These are phyloP conservation scores for Torymus tubicola DNA, from an alignment of 2,888 invertebrate species.

Conservation along the genomic window DNA sequence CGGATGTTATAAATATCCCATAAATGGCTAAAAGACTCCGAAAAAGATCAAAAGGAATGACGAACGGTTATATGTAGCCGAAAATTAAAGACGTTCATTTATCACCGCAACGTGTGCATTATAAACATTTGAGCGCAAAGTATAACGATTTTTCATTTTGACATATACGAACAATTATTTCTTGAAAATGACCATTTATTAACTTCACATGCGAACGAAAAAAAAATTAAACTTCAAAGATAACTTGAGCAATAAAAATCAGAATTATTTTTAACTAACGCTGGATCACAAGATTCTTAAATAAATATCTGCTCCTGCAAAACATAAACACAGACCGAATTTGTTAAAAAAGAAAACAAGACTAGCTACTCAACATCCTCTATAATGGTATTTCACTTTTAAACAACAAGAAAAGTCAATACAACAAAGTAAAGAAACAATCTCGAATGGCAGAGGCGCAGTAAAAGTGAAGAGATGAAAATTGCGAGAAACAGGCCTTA, in stretches of 20 bases:
- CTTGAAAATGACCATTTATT: neutral
- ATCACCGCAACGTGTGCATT: neutral
- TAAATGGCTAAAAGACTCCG: too few relatives aligned
- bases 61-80: neutral
- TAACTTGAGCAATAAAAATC: too few relatives aligned
- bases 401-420: neutral
- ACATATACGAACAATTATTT: conserved; percentile 9
- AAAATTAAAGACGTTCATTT: conserved; percentile 27
- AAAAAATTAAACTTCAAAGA: too few relatives aligned
- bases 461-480: conserved; percentile 32
- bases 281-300: too few relatives aligned
- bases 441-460: neutral
- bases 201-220: neutral
- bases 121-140: neutral
- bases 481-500: conserved; percentile 28
- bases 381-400: neutral
- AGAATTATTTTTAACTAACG: too few relatives aligned
- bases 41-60: too few relatives aligned
- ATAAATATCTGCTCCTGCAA: too few relatives aligned
- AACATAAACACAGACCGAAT: too few relatives aligned
- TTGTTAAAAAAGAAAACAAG: too few relatives aligned
- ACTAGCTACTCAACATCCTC: too few relatives aligned
- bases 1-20: too few relatives aligned
- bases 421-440: conserved; percentile 15
- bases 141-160: conserved; percentile 4